Conservation (phyloP, 30 jellyfish, hydroid and myxozoan species). For the Nemopilema nomurai region DNA sequence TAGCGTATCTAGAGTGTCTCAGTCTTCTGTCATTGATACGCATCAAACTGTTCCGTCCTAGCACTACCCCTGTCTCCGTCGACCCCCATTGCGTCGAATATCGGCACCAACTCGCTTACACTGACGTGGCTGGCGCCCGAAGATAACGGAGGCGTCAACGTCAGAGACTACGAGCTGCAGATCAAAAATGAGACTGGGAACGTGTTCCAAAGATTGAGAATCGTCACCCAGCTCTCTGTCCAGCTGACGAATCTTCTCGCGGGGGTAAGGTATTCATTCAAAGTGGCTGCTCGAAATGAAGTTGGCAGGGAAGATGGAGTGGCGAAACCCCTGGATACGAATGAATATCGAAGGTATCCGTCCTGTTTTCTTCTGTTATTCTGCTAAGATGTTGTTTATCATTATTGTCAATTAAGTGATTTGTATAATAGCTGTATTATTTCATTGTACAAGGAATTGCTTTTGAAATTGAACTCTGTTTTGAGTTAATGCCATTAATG, state of each 20-base stretch:
- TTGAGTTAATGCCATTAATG: too few species aligned
- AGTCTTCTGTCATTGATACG: neutral
- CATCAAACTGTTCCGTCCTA: neutral
- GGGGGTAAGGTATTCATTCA: slow-evolving; percentile 70
- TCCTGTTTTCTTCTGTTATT: neutral
- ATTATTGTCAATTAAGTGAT: too few species aligned
- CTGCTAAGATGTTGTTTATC: too few species aligned
- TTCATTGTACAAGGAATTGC: too few species aligned
- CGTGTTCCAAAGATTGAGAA: slow-evolving; percentile 12
- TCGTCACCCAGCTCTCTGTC: slow-evolving; percentile 40
- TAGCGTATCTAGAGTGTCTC: too few species aligned
- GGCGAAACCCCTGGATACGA: slow-evolving; percentile 52
- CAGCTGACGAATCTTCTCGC: slow-evolving; percentile 58
- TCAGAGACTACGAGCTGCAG: slow-evolving; percentile 58
- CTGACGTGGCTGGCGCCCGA: slow-evolving; percentile 88
- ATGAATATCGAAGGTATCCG: slow-evolving; percentile 67
- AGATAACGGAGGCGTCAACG: slow-evolving; percentile 84
- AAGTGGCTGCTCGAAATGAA: slow-evolving; percentile 82
- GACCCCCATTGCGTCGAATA: slow-evolving; percentile 70
- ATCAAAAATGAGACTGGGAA: slow-evolving; percentile 64
- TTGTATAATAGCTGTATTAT: too few species aligned
- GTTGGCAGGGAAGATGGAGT: slow-evolving; percentile 75
- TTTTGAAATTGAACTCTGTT: too few species aligned
- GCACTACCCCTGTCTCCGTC: slow-evolving; percentile 86
- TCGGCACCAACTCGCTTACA: slow-evolving; percentile 55